A percentile compares a stretch with the other conserved stretches of the same genome.
These are phyloP conservation scores for Bombus picipes DNA, from an alignment of 1,140 invertebrate genomes.

Conservation along the genomic window DNA sequence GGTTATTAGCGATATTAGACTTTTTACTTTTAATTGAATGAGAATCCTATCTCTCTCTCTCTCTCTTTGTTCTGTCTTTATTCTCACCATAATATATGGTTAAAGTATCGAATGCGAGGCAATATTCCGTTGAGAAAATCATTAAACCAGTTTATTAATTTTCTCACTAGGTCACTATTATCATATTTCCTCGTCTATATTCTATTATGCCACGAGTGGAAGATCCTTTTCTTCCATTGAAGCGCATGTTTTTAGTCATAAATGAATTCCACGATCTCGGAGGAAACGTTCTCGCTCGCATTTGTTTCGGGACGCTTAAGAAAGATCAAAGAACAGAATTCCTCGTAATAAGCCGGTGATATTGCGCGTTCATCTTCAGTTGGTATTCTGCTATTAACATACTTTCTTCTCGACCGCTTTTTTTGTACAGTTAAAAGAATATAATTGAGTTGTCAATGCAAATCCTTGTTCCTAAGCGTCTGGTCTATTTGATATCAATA, in stretches of 20 bases:
- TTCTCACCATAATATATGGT: not conserved
- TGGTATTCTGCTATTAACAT: not conserved
- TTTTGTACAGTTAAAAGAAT: not conserved
- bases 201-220: no score
- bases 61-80: not conserved
- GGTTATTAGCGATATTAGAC: no score
- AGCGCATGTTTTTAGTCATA: not conserved
- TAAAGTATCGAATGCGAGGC: not conserved
- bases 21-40: no score
- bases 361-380: not conserved
- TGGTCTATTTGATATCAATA: not conserved
- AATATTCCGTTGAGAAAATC: not conserved
- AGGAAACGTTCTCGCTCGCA: not conserved
- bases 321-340: slow-evolving; percentile 18
- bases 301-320: not conserved
- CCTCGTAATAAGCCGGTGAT: not conserved
- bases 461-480: not conserved
- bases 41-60: no score
- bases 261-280: slow-evolving; percentile 12
- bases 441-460: not conserved
- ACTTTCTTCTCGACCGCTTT: not conserved
- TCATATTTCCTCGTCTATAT: not conserved
- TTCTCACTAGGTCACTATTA: not conserved
- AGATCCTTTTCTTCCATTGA: not conserved
- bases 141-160: slow-evolving; percentile 7